A percentile compares a stretch with the other conserved stretches of the same genome.
These are phyloP conservation scores for Rhagoletis pomonella DNA, from an alignment of 1,140 invertebrate species.

Conservation along the genomic window DNA sequence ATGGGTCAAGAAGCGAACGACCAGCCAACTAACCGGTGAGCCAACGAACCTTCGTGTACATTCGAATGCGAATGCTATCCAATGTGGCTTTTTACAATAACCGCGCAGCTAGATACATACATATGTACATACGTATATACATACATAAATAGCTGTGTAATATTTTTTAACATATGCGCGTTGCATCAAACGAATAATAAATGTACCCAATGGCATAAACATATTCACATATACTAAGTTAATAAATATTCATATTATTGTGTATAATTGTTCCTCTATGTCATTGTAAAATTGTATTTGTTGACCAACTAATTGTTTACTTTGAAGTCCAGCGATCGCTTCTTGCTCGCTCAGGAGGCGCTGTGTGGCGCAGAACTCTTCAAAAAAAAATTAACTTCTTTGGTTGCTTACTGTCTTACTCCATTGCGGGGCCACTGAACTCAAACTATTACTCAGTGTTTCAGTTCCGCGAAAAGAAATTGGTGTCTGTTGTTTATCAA, in stretches of 20 bases:
- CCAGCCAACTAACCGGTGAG: slow-evolving; percentile 32
- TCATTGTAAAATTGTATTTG: slow-evolving; percentile 4
- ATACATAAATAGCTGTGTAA: background rate
- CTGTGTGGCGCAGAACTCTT: background rate
- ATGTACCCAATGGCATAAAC: too few species aligned
- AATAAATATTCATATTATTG: background rate
- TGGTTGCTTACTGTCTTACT: background rate
- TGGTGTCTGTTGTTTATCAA: background rate
- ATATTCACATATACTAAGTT: background rate
- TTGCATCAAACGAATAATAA: too few species aligned
- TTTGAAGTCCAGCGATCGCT: background rate
- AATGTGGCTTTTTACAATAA: background rate
- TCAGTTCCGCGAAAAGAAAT: slow-evolving; percentile 32
- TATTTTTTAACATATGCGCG: too few species aligned
- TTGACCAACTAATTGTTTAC: background rate
- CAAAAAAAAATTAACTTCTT: too few species aligned
- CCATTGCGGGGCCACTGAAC: background rate
- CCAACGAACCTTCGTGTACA: slow-evolving; percentile 16
- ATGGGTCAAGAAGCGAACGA: slow-evolving; percentile 51
- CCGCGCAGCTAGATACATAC: background rate
- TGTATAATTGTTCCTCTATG: background rate
- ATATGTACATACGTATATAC: background rate
- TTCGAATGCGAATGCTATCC: slow-evolving; percentile 16
- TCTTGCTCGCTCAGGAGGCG: background rate
- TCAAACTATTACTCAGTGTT: background rate